Evolutionary conservation across 2,888 invertebrate species (phyloP).

Genomic region (Esperia sulphurella): DNA sequence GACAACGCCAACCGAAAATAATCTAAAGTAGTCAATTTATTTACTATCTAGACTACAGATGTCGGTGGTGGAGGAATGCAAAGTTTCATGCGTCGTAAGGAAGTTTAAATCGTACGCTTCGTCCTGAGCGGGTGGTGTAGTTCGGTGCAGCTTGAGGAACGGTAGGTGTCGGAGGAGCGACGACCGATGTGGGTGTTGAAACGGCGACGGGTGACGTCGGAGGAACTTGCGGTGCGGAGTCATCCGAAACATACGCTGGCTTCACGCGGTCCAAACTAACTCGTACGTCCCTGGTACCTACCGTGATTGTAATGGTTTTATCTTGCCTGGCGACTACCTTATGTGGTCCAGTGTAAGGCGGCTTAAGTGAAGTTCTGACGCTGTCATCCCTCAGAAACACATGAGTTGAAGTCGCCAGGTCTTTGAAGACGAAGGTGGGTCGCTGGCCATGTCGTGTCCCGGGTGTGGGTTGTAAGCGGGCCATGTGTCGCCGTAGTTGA

Average conservation of each 20-base stretch:
- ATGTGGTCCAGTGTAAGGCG: constrained; percentile 15
- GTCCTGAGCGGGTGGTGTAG: too few relatives aligned
- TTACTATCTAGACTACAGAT: too few relatives aligned
- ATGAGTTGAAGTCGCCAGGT: constrained; percentile 12
- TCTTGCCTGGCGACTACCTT: constrained; percentile 9
- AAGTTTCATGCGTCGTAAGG: too few relatives aligned
- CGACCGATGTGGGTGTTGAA: too few relatives aligned
- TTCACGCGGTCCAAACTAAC: constrained; percentile 21
- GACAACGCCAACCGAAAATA: too few relatives aligned
- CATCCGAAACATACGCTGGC: constrained; percentile 16
- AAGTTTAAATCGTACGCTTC: too few relatives aligned
- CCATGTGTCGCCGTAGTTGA: constrained; percentile 6
- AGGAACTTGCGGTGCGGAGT: neutral
- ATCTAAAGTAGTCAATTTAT: too few relatives aligned
- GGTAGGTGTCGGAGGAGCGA: too few relatives aligned
- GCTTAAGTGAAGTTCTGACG: constrained; percentile 1
- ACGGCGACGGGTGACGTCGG: too few relatives aligned
- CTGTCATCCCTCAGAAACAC: constrained; percentile 19
- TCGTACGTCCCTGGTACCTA: constrained; percentile 9
- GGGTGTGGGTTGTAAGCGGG: constrained; percentile 8
- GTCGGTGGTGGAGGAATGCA: too few relatives aligned
- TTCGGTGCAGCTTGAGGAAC: too few relatives aligned
- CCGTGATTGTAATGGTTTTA: constrained; percentile 10
- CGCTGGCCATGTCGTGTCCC: constrained; percentile 8
- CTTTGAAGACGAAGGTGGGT: constrained; percentile 14